These are phyloP conservation scores for Arvicanthis niloticus DNA, from an alignment of 2,113 vertebrate species.

Conservation along the genomic window DNA sequence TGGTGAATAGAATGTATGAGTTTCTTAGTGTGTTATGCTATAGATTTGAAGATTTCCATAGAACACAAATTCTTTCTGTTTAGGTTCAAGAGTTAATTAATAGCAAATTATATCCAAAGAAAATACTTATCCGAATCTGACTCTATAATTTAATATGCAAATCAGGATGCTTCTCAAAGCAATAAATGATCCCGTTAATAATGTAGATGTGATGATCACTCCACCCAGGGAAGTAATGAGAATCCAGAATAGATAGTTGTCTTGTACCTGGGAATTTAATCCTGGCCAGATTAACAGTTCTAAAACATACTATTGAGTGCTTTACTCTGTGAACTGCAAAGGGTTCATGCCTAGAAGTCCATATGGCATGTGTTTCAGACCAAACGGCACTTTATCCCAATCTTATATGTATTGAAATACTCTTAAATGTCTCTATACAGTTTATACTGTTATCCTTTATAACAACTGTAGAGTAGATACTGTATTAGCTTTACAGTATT, in stretches of 20 bases:
- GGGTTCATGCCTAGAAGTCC: accelerated
- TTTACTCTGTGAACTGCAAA: neutral
- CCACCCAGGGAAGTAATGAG: neutral
- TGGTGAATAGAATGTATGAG: neutral
- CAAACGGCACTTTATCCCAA: neutral
- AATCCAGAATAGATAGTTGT: neutral
- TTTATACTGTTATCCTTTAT: neutral
- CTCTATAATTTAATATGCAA: neutral
- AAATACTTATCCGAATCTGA: neutral
- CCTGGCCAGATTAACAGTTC: neutral
- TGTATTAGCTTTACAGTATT: neutral
- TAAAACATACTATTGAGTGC: too few relatives aligned
- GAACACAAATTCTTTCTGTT: neutral
- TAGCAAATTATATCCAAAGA: neutral
- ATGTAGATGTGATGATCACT: neutral
- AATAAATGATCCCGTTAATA: neutral
- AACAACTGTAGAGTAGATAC: neutral
- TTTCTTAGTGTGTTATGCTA: neutral
- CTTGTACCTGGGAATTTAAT: neutral
- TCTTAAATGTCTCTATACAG: neutral
- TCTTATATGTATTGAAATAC: neutral
- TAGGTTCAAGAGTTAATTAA: neutral
- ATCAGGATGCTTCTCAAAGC: neutral
- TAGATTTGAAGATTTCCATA: neutral
- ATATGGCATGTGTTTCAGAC: neutral